Evolutionary conservation across 92 coral and sea anemone genomes (phyloP), one percentile per base, ranked within the genome.

Genomic region (Palythoa heliodiscus): DNA sequence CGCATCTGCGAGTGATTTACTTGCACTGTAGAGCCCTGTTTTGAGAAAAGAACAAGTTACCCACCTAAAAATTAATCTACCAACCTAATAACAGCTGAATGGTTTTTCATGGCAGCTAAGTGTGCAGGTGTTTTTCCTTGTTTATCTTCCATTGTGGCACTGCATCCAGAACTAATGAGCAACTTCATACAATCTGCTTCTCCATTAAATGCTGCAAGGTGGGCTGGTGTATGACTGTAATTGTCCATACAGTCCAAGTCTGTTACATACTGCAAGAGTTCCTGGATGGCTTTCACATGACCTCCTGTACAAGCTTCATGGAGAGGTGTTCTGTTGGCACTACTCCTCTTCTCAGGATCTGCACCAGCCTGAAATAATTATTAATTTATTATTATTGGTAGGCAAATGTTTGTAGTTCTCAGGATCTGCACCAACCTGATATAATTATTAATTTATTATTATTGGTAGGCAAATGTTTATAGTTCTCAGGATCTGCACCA

Each of bases 301-400:
- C 99, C 99, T 11, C 99, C 99, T 19, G 92, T 91, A 72, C 99
- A 97, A 6, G 99, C 99, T 78, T 96, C 99, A 52, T 96, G 99
- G 23, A 96, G 92, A 3, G 99, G 90, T 23, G 99, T 94, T 70
- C 99, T 83, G 60, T 92, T 93, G 11, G 87, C 90, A 80, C 93
- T 96, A 71, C 98, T 96, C 64, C 70, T 68, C 70, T 89, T 89
- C 69, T 91, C 89, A 5, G 98, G 98, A 71, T 90, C 91, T 5
- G 98, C 98, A 77, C 99, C 98, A 24, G 97, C 94, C 99, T 96
- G 69, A 7, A 58, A 37, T 68, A 71, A 47, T 15, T 7, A n/a
- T 43, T 24, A 29, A 29, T 29, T 1, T 0, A 29, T 29, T 29
- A 29, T 29, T 29, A 29, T 29, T 0, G 35, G 35, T 29, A 29